Evolutionary conservation across 2,113 vertebrate genomes (phyloP).

Genomic region (Dolichallabes microphthalmus): DNA sequence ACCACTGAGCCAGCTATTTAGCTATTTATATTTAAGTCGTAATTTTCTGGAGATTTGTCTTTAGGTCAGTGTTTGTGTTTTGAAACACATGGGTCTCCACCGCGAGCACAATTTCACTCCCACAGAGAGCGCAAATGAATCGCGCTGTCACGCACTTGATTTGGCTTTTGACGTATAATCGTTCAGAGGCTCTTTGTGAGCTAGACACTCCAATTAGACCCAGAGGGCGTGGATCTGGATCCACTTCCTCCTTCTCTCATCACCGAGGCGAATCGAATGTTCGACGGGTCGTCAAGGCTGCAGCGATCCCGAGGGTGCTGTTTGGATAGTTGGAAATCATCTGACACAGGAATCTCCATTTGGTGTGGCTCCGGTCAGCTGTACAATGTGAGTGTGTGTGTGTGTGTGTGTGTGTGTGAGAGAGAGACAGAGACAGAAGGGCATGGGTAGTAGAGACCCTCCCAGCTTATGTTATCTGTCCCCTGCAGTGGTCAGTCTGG

Average conservation of each 20-base stretch:
- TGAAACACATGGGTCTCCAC: not conserved
- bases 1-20: not conserved
- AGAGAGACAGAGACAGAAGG: slow-evolving; percentile 24
- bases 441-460: slow-evolving; percentile 25
- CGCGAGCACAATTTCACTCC: not conserved
- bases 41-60: not conserved
- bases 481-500: slow-evolving; percentile 31
- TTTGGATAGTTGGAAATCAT: slow-evolving; percentile 18
- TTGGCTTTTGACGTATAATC: not conserved
- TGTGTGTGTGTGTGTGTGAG: slow-evolving; percentile 36
- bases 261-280: not conserved
- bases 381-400: slow-evolving; percentile 34
- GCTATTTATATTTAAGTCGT: not conserved
- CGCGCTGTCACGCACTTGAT: not conserved
- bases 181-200: not conserved
- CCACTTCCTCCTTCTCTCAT: slow-evolving; percentile 24
- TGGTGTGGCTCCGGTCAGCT: slow-evolving; percentile 37
- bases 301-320: not conserved
- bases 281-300: slow-evolving; percentile 13
- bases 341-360: slow-evolving; percentile 34
- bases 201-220: not conserved
- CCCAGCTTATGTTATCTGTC: slow-evolving; percentile 23
- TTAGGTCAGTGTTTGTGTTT: not conserved
- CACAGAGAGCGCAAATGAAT: not conserved
- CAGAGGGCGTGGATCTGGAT: not conserved